A percentile compares a stretch with the other conserved stretches of the same genome.
phyloP scores from a whole-genome alignment of 2,888 invertebrate genomes.

The Phaedon cochleariae region DNA sequence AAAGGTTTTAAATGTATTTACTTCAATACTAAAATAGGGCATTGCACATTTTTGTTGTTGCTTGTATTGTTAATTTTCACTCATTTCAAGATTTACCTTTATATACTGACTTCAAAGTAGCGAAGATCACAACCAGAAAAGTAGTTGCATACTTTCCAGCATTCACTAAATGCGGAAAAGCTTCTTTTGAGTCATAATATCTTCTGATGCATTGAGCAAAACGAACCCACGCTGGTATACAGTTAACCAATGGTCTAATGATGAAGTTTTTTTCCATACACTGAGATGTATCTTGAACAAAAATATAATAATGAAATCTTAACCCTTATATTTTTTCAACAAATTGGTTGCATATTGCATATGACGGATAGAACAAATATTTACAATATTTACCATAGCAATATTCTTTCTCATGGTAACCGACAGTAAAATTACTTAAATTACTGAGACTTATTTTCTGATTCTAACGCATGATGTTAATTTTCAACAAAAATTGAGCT shows the following conservation, averaged over 20 bases:
- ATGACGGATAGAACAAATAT: background rate
- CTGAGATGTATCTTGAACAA: conserved; percentile 59
- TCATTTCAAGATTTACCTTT: conserved; percentile 54
- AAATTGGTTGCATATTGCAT: too few relatives aligned
- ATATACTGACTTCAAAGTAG: conserved; percentile 57
- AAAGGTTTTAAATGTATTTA: too few relatives aligned
- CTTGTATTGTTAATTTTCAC: too few relatives aligned
- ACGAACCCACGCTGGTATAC: conserved; percentile 85
- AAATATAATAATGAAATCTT: too few relatives aligned
- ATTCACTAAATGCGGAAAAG: conserved; percentile 84
- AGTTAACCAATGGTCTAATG: conserved; percentile 73
- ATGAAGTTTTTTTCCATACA: conserved; percentile 65
- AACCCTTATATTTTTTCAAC: too few relatives aligned
- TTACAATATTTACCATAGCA: background rate
- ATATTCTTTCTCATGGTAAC: too few relatives aligned
- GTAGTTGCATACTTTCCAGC: conserved; percentile 83
- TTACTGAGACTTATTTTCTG: too few relatives aligned
- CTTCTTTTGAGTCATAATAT: conserved; percentile 80
- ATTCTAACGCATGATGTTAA: too few relatives aligned
- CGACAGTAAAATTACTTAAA: too few relatives aligned
- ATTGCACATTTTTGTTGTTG: too few relatives aligned
- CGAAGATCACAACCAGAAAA: conserved; percentile 75
- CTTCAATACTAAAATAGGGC: too few relatives aligned
- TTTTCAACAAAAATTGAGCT: too few relatives aligned
- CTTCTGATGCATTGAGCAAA: conserved; percentile 86